Conservation (phyloP, 2,113 vertebrate genomes). For the Hemiscyllium ocellatum region DNA sequence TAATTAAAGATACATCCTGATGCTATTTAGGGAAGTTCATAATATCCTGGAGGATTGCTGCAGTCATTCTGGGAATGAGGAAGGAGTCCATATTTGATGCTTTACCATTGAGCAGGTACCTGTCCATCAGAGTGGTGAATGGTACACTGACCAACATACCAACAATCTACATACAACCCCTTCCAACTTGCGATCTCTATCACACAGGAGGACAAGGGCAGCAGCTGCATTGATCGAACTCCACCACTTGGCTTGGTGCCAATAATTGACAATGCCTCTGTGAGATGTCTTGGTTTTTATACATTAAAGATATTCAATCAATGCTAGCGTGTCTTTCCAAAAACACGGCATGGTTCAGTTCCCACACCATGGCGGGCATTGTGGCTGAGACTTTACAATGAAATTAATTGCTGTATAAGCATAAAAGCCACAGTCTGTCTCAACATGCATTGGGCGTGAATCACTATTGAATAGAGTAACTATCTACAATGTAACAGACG, state of each 20-base stretch:
- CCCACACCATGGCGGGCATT: not conserved
- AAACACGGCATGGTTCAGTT: not conserved
- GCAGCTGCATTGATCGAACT: too few species aligned
- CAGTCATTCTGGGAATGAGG: not conserved
- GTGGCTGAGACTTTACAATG: not conserved
- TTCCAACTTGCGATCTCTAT: too few species aligned
- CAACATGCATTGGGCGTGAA: not conserved
- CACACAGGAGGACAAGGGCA: too few species aligned
- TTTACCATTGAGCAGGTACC: not conserved
- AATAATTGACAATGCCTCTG: not conserved
- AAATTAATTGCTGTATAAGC: not conserved
- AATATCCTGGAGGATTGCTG: not conserved
- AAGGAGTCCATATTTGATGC: not conserved
- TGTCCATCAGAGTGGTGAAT: not conserved
- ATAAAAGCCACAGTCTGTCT: not conserved
- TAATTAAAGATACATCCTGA: not conserved
- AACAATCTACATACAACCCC: too few species aligned
- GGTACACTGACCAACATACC: too few species aligned
- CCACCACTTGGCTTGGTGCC: not conserved
- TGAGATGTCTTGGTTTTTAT: not conserved
- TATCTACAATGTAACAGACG: not conserved
- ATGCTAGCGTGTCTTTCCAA: not conserved
- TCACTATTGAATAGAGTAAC: not conserved
- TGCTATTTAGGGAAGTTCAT: not conserved
- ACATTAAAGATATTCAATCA: not conserved